Conservation (phyloP, 2,888 invertebrate species). For the Caenorhabditis sinica region DNA sequence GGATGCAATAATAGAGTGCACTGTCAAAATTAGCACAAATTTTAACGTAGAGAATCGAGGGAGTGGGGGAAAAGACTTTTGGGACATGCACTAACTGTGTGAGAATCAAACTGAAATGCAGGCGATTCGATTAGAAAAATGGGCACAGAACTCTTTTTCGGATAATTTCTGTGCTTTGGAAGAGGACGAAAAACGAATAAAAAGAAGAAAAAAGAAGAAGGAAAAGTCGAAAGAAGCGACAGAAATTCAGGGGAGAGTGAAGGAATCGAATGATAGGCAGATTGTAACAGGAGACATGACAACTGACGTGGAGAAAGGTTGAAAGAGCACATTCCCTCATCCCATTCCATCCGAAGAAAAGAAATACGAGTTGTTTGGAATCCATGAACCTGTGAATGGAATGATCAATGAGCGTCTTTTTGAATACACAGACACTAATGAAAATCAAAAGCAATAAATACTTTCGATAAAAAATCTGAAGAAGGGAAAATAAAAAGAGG, state of each 20-base stretch:
- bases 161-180: constrained; percentile 9
- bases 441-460: constrained; percentile 35
- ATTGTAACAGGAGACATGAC: constrained; percentile 56
- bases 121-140: constrained; percentile 20
- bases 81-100: neutral
- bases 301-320: constrained; percentile 43
- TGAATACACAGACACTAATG: constrained; percentile 32
- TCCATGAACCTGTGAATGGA: constrained; percentile 36
- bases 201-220: constrained; percentile 13
- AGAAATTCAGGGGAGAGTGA: constrained; percentile 11
- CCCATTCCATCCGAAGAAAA: constrained; percentile 21
- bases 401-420: constrained; percentile 50
- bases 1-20: constrained; percentile 38
- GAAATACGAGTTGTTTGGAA: constrained; percentile 31
- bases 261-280: constrained; percentile 36
- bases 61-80: constrained; percentile 1
- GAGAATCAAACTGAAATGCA: neutral
- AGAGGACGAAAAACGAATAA: constrained; percentile 24
- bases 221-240: constrained; percentile 25
- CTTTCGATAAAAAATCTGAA: constrained; percentile 3
- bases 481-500: constrained; percentile 3
- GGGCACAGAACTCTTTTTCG: neutral
- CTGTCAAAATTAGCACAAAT: constrained; percentile 39
- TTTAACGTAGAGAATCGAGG: constrained; percentile 6
- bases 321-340: constrained; percentile 44